These are phyloP conservation scores for Bombyx mori DNA, from an alignment of 1,140 invertebrate genomes.

Conservation along the genomic window ASM3026992v2 NC_085129.1:15226501-15227000, in stretches of 20 bases:
- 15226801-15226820: no score
- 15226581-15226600: neutral
- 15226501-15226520: no score
- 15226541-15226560: neutral
- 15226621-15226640: constrained; percentile 22
- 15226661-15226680: constrained; percentile 90
- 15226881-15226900: no score
- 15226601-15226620: constrained; percentile 11
- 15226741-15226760: constrained; percentile 90
- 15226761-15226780: no score
- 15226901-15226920: no score
- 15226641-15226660: constrained; percentile 87
- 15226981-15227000: no score
- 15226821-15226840: neutral
- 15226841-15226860: neutral
- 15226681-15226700: constrained; percentile 94
- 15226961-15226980: no score
- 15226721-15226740: constrained; percentile 90
- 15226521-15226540: neutral
- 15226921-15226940: no score
- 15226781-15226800: no score
- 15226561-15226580: neutral
- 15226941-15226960: no score
- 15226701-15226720: constrained; percentile 93
- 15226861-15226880: neutral